Base-by-base conservation (phyloP, 1,140 invertebrate genomes). In the Pogonomyrmex californicus region DNA sequence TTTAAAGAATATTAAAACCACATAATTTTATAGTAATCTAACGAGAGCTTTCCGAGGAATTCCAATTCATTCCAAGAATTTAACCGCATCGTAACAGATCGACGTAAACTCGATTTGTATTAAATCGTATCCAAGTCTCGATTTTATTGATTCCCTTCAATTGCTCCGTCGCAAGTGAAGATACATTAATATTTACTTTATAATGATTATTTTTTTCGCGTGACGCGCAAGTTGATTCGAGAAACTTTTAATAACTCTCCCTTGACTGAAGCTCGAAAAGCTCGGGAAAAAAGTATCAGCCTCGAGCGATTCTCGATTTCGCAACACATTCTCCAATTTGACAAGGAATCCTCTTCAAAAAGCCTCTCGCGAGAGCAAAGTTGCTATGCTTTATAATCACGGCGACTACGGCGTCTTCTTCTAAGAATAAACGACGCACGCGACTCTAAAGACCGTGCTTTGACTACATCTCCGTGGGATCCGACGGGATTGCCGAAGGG, bases 381-480 rank as follows among this genome's bases (percentile, higher is more conserved):
- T 83, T 70, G 51, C 78, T 44, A 33, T 70, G 41, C 54, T 75
- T 60, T 23, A 14, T 56, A 82, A 70, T 83, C 47, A 17, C 41
- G 54, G n/a, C 68, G 30, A 75, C 23, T 73, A 56, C 33, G 79
- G 66, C n/a, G n/a, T 79, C 36, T 76, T 63, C 56, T 44, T 83
- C 54, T 75, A 83, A 83, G 79, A 73, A 83, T 73, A 83, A 83
- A 71, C 68, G 17, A 38, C 38, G 65, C 65, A 14, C 76, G 47
- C 60, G 44, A 9, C 30, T 83, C 68, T 62, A 56, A 75, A 75
- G 79, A 60, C 79, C 54, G 68, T 75, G 79, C 68, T 73, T 83
- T 83, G 79, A 83, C 79, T 83, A 83, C 68, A 75, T 83, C 68
- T 73, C 79, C 79, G 79, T 83, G 68, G 79, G 79, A 83, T 83